Percentiles rank a stretch among this genome's conserved stretches.
Conservation (phyloP, 2,888 invertebrate species). For the Amphipoea oculea region DNA sequence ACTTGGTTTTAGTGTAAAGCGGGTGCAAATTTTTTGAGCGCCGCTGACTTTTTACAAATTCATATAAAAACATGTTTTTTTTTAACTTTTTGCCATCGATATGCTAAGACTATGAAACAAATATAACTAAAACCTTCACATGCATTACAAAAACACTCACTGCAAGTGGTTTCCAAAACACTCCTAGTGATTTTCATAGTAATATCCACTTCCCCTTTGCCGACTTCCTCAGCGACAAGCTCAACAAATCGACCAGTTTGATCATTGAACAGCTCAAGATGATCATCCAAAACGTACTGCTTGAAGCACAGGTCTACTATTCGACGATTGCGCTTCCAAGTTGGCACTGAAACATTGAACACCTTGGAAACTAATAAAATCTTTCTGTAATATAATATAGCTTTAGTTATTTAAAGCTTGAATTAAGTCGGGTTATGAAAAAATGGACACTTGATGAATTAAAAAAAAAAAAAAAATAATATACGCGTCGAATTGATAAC, state of each 20-base stretch:
- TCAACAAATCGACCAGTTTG: constrained; percentile 51
- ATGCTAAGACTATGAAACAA: background rate
- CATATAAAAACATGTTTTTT: too few relatives aligned
- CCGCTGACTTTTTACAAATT: too few relatives aligned
- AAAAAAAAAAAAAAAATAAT: too few relatives aligned
- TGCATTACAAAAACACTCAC: constrained; percentile 48
- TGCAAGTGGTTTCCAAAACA: constrained; percentile 61
- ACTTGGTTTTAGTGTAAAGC: too few relatives aligned
- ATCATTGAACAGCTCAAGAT: constrained; percentile 61
- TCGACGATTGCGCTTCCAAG: constrained; percentile 65
- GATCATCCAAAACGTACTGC: constrained; percentile 58
- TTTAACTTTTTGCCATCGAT: background rate
- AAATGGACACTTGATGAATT: background rate
- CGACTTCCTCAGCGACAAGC: constrained; percentile 38
- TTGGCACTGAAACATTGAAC: constrained; percentile 51
- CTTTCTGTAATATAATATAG: background rate
- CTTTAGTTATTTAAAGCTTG: background rate
- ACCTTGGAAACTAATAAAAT: background rate
- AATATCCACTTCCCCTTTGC: constrained; percentile 53
- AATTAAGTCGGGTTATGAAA: background rate
- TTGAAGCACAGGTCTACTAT: constrained; percentile 64
- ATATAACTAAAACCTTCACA: background rate
- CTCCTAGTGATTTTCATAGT: constrained; percentile 48
- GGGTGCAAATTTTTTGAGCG: too few relatives aligned
- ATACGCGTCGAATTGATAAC: too few relatives aligned